Base-by-base conservation (phyloP, 2,888 invertebrate species). In the Ypsolopha scabrella region DNA sequence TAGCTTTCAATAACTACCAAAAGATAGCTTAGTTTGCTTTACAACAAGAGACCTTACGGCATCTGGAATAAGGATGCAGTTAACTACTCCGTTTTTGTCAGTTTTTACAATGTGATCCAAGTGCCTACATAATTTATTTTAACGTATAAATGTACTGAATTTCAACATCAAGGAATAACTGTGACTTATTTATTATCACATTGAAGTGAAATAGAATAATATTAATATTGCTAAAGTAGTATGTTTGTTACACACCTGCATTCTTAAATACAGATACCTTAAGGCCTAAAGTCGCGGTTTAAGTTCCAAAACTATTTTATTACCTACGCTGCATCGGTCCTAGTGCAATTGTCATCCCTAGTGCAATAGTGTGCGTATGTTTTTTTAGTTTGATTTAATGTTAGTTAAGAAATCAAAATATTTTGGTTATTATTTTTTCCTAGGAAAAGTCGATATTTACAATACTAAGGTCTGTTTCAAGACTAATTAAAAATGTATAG, bases 381-480 rank as follows among this genome's bases (percentile, higher is more conserved):
- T 24, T 45, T n/a, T 9, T 13, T 48, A 48, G 47, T 48, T 7
- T 48, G 39, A 48, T 38, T 39, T 39, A 48, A 11, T 47, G 6
- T 35, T 34, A 47, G 7, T 6, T 39, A 34, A 24, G 41, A 41
- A 33, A 38, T 43, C 71, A 75, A 72, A 68, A 67, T 72, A 56
- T 62, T 66, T 67, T 65, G 71, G 70, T 72, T 62, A 60, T 60
- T 62, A 66, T 67, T 74, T 78, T 77, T 75, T 74, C 71, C 68
- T 72, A 72, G 69, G 73, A 74, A 74, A 77, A 74, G 70, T 73
- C 66, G 61, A 60, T 72, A 68, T 73, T 66, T 67, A 67, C 62
- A 62, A 51, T 58, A 24, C 24, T 24, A 60, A 59, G 62, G 80
- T 79, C 79, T 77, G 79, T 80, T 81, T 79, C 74, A 77, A 75